These are phyloP conservation scores for Acrobeloides nanus DNA, from an alignment of 2,888 invertebrate genomes.

Conservation along the genomic window DNA sequence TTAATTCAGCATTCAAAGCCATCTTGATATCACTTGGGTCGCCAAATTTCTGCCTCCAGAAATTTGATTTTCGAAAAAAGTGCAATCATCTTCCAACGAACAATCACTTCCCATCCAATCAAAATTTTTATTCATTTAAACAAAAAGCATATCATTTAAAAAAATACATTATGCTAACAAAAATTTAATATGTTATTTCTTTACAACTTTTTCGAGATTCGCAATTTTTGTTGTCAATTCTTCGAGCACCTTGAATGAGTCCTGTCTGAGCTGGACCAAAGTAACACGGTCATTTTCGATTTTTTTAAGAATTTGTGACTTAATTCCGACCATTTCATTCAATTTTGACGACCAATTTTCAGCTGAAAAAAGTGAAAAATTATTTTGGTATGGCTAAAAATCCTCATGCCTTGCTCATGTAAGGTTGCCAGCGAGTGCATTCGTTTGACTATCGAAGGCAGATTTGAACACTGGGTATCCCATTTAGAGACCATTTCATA, in stretches of 20 bases:
- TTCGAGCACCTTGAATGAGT: slow-evolving; percentile 1
- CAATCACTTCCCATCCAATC: too few relatives aligned
- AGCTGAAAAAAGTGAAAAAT: slow-evolving; percentile 5
- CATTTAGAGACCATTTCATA: slow-evolving; percentile 7
- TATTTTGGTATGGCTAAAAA: slow-evolving; percentile 7
- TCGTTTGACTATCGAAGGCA: slow-evolving; percentile 8
- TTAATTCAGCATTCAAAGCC: too few relatives aligned
- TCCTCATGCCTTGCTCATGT: slow-evolving; percentile 12
- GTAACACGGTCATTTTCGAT: slow-evolving; percentile 7
- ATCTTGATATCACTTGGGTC: too few relatives aligned
- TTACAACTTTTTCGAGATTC: background rate
- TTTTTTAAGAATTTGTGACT: slow-evolving; percentile 8
- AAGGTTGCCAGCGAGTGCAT: slow-evolving; percentile 7
- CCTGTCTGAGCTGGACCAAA: slow-evolving; percentile 9
- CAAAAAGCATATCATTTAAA: too few relatives aligned
- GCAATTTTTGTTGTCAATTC: slow-evolving; percentile 4
- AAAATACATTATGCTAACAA: too few relatives aligned
- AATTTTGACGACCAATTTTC: slow-evolving; percentile 6
- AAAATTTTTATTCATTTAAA: too few relatives aligned
- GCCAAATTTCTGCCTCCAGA: too few relatives aligned
- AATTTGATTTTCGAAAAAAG: too few relatives aligned
- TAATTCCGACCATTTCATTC: slow-evolving; percentile 1
- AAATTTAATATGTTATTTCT: too few relatives aligned
- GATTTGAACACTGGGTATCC: slow-evolving; percentile 4
- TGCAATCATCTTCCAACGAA: too few relatives aligned